Conservation (phyloP, 2,113 vertebrate species). For the Phylloscopus trochilus region DNA sequence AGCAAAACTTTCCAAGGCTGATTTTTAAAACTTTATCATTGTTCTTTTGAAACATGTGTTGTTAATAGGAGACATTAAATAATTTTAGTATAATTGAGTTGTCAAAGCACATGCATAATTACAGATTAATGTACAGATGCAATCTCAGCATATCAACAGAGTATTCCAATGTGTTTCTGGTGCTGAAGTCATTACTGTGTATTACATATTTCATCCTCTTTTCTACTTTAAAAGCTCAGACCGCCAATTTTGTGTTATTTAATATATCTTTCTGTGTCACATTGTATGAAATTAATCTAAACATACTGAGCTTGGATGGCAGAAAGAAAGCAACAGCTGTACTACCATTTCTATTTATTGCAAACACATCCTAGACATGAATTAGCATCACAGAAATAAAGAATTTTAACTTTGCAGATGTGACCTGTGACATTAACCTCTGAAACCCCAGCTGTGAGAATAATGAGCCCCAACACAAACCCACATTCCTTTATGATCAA, state of each 20-base stretch:
- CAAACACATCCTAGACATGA: not conserved
- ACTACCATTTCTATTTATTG: not conserved
- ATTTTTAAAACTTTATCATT: not conserved
- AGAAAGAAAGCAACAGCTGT: not conserved
- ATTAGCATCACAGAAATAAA: not conserved
- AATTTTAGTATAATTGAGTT: not conserved
- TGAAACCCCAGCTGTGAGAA: not conserved
- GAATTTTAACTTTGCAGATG: not conserved
- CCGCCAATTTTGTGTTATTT: not conserved
- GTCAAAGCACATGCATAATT: not conserved
- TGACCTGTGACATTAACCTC: not conserved
- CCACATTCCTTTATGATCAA: not conserved
- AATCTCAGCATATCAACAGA: not conserved
- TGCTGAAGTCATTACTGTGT: not conserved
- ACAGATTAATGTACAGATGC: not conserved
- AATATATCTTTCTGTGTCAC: not conserved
- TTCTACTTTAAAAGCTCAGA: not conserved
- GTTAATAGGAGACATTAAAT: not conserved
- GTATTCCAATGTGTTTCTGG: not conserved
- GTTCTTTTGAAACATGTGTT: not conserved
- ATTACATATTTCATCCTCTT: not conserved
- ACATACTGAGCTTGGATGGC: not conserved
- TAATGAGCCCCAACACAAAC: not conserved
- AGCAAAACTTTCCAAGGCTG: not conserved
- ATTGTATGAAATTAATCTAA: not conserved